Conservation (phyloP, 2,113 vertebrate genomes). For the Apistogramma diplotaenia region DNA sequence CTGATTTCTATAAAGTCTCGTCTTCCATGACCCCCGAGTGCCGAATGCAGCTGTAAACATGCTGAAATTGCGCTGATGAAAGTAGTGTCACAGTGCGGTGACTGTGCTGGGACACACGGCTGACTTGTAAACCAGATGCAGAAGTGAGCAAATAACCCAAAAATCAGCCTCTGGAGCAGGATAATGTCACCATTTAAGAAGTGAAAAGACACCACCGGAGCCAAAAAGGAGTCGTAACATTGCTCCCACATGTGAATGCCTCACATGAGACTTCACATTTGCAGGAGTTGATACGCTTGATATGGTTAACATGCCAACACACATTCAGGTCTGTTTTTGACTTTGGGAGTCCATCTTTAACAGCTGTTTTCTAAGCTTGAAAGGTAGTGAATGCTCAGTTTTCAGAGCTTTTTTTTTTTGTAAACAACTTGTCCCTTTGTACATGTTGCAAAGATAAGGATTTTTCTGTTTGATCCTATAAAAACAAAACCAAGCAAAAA, state of each 20-base stretch:
- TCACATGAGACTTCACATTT: slow-evolving; percentile 12
- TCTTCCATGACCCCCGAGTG: background rate
- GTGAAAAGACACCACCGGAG: background rate
- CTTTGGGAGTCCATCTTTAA: background rate
- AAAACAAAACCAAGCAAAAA: accelerated
- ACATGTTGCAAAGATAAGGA: background rate
- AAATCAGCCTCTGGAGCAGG: background rate
- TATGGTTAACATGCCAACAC: background rate
- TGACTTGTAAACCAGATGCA: slow-evolving; percentile 33
- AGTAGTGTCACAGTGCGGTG: background rate
- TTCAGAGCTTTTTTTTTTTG: background rate
- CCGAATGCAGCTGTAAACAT: slow-evolving; percentile 22
- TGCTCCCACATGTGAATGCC: background rate
- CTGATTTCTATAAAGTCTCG: background rate
- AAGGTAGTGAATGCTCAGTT: background rate
- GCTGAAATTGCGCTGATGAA: slow-evolving; percentile 18
- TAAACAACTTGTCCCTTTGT: background rate
- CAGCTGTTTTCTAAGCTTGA: background rate
- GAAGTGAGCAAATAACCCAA: slow-evolving; percentile 20
- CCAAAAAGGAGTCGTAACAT: slow-evolving; percentile 25
- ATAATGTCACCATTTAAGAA: slow-evolving; percentile 17
- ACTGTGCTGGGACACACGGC: slow-evolving; percentile 16
- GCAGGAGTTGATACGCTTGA: background rate
- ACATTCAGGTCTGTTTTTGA: background rate
- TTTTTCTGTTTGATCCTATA: background rate